Conservation (phyloP, 2,113 vertebrate genomes). For the Capreolus pygargus region DNA sequence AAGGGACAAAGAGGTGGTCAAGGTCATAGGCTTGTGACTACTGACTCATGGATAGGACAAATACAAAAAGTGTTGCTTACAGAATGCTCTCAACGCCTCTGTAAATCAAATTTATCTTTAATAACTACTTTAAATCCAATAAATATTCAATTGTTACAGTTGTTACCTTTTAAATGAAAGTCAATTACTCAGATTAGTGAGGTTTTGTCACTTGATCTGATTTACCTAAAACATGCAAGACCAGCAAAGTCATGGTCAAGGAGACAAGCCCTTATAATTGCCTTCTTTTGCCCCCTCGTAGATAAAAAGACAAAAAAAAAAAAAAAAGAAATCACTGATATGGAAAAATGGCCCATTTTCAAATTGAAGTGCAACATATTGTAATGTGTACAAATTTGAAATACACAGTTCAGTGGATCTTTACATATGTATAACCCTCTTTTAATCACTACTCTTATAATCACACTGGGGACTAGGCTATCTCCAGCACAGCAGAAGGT, state of each 20-base stretch:
- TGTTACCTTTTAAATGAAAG: slow-evolving; percentile 33
- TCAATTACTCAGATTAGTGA: slow-evolving; percentile 20
- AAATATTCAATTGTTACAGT: slow-evolving; percentile 43
- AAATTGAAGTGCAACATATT: not conserved
- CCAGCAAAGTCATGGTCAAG: slow-evolving; percentile 6
- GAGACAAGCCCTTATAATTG: not conserved
- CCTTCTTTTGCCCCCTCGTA: not conserved
- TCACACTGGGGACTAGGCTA: not conserved
- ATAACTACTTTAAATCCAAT: slow-evolving; percentile 56
- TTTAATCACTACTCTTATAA: not conserved
- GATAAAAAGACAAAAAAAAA: not conserved
- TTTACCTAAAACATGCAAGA: not conserved
- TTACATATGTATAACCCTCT: not conserved
- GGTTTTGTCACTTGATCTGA: not conserved
- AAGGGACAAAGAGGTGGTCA: not conserved
- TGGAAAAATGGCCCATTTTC: not conserved
- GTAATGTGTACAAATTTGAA: not conserved
- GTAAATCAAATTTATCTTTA: slow-evolving; percentile 44
- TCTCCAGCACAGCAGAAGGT: not conserved
- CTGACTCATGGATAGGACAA: not conserved
- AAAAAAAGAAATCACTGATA: not conserved
- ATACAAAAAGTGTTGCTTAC: slow-evolving; percentile 27
- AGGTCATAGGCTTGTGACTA: not conserved
- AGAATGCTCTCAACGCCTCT: slow-evolving; percentile 1
- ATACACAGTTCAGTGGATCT: not conserved